A percentile compares a stretch with the other conserved stretches of the same genome.
Conservation (phyloP, 2,797 vertebrate species). For the Cirrhinus molitorella region DNA sequence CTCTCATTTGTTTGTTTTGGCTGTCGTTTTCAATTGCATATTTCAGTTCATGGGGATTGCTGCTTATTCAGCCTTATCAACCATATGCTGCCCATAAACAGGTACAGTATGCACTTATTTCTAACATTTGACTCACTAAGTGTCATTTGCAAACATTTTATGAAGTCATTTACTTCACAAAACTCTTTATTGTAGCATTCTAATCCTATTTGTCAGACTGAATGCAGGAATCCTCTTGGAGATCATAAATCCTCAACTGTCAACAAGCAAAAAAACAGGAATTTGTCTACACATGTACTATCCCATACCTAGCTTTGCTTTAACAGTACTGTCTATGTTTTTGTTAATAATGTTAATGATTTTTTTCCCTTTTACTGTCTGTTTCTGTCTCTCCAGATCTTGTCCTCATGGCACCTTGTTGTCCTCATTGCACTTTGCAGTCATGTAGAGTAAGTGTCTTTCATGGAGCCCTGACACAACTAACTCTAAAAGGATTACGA, state of each 20-base stretch:
- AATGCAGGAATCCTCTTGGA: constrained; percentile 70
- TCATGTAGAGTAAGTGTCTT: background rate
- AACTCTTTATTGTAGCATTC: background rate
- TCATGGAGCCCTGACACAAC: background rate
- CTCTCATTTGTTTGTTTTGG: background rate
- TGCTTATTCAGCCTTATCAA: constrained; percentile 80
- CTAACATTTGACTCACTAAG: background rate
- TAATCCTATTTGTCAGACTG: background rate
- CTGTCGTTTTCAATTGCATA: constrained; percentile 56
- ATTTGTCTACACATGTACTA: background rate
- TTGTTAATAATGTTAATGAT: background rate
- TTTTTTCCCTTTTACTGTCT: background rate
- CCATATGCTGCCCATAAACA: constrained; percentile 76
- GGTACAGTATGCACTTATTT: constrained; percentile 65
- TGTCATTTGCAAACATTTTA: background rate
- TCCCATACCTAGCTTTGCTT: background rate
- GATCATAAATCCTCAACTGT: constrained; percentile 71
- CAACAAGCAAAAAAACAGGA: constrained; percentile 67
- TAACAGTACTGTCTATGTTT: background rate
- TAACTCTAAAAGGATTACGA: constrained; percentile 25
- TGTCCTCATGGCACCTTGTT: background rate
- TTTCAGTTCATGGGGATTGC: constrained; percentile 83
- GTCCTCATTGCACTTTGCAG: background rate
- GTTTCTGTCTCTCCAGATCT: background rate
- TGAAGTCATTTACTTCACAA: background rate